phyloP scores from a whole-genome alignment of 2,797 vertebrate species.

The Merluccius polli region DNA sequence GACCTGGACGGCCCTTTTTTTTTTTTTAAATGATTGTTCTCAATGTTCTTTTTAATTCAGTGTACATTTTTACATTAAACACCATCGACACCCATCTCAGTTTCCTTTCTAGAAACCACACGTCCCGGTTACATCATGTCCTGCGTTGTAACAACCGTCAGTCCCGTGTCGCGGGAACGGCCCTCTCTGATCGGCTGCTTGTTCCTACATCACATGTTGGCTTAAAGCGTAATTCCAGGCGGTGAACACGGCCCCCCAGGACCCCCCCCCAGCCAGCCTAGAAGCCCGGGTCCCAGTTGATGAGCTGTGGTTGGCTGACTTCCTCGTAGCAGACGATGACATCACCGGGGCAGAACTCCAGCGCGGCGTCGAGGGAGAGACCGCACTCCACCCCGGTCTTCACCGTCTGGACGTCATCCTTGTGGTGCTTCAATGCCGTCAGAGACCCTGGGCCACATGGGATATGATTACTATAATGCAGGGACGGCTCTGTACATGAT shows the following conservation, averaged over 20 bases:
- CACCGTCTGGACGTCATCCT: conserved; percentile 80
- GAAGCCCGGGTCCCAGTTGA: conserved; percentile 89
- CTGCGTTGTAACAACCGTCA: too few species aligned
- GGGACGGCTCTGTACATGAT: too few species aligned
- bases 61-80: conserved; percentile 1
- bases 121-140: too few species aligned
- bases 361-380: conserved; percentile 72
- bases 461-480: too few species aligned
- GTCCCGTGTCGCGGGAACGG: too few species aligned
- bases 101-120: neutral
- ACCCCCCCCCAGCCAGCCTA: too few species aligned
- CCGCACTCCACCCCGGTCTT: conserved; percentile 90
- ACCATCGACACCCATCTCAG: neutral
- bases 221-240: too few species aligned
- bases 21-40: neutral
- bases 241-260: too few species aligned
- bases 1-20: too few species aligned
- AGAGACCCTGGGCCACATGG: conserved; percentile 82
- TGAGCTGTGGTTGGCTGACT: conserved; percentile 66
- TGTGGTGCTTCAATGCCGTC: conserved; percentile 84
- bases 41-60: neutral
- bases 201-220: too few species aligned
- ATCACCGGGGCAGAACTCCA: conserved; percentile 81
- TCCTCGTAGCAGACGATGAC: conserved; percentile 82
- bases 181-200: too few species aligned